These are phyloP conservation scores for Anseranas semipalmata DNA, from an alignment of 2,113 vertebrate genomes.

Conservation along the genomic window DNA sequence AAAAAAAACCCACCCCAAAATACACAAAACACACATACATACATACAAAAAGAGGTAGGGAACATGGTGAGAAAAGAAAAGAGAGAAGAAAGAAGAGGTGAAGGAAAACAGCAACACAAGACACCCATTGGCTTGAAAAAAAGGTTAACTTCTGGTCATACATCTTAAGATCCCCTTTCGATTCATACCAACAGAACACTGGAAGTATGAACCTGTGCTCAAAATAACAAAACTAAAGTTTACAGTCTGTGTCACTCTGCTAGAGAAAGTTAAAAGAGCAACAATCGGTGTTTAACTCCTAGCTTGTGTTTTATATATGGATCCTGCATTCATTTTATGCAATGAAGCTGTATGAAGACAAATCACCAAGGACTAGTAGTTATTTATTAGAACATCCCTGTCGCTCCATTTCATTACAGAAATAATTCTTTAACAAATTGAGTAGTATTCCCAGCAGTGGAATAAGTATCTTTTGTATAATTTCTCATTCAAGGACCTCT, in stretches of 20 bases:
- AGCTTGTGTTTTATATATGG: not conserved
- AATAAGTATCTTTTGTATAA: not conserved
- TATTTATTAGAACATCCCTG: not conserved
- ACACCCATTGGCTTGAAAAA: not conserved
- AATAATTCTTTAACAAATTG: not conserved
- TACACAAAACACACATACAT: not conserved
- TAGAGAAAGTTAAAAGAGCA: not conserved
- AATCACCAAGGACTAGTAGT: not conserved
- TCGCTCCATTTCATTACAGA: not conserved
- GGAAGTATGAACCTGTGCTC: not conserved
- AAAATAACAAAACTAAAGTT: conserved; percentile 28
- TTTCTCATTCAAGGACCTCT: not conserved
- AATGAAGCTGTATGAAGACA: not conserved
- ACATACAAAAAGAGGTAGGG: not conserved
- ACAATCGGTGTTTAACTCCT: not conserved
- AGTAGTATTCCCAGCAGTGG: not conserved
- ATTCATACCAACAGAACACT: not conserved
- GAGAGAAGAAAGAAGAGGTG: conserved; percentile 8
- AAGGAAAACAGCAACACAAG: not conserved
- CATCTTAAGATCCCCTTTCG: not conserved
- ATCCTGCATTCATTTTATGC: not conserved
- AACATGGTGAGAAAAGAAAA: not conserved
- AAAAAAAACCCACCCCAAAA: not conserved
- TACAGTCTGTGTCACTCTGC: not conserved
- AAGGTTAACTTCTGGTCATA: not conserved